Conservation (phyloP, 2,888 invertebrate species). For the Pseudoips prasinana region DNA sequence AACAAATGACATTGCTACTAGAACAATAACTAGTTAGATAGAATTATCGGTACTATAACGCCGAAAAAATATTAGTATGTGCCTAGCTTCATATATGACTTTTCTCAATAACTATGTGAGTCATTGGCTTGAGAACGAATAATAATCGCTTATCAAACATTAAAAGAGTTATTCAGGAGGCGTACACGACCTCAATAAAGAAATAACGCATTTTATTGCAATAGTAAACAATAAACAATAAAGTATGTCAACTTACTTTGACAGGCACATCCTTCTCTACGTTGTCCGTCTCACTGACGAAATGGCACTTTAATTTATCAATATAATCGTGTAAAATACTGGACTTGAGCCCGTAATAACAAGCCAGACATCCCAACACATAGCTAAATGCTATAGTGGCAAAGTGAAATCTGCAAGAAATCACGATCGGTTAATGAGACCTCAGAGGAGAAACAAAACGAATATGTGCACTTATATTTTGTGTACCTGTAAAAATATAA, state of each 20-base stretch:
- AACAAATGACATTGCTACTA: no score
- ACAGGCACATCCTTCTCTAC: slow-evolving; percentile 41
- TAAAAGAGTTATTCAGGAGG: slow-evolving; percentile 24
- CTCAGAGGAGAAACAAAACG: slow-evolving; percentile 16
- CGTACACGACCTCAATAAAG: slow-evolving; percentile 34
- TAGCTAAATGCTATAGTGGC: slow-evolving; percentile 66
- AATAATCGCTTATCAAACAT: slow-evolving; percentile 19
- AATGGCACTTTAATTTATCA: slow-evolving; percentile 65
- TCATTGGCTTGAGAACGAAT: background rate
- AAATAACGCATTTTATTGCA: slow-evolving; percentile 28
- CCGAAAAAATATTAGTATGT: no score
- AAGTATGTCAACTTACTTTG: slow-evolving; percentile 50
- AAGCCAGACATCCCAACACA: slow-evolving; percentile 77
- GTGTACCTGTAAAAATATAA: slow-evolving; percentile 70
- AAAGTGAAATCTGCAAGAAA: slow-evolving; percentile 72
- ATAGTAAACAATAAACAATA: slow-evolving; percentile 35
- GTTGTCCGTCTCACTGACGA: slow-evolving; percentile 40
- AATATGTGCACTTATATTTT: slow-evolving; percentile 14
- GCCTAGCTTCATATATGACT: no score
- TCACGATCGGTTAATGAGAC: slow-evolving; percentile 39
- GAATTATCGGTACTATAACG: no score
- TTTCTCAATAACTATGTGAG: no score
- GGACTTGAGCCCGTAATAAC: slow-evolving; percentile 69
- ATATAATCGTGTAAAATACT: slow-evolving; percentile 58
- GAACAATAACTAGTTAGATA: no score